Percentiles rank a stretch among this genome's conserved stretches.
phyloP scores from a whole-genome alignment of 2,797 vertebrate genomes.

The Pipistrellus pipistrellus region DNA sequence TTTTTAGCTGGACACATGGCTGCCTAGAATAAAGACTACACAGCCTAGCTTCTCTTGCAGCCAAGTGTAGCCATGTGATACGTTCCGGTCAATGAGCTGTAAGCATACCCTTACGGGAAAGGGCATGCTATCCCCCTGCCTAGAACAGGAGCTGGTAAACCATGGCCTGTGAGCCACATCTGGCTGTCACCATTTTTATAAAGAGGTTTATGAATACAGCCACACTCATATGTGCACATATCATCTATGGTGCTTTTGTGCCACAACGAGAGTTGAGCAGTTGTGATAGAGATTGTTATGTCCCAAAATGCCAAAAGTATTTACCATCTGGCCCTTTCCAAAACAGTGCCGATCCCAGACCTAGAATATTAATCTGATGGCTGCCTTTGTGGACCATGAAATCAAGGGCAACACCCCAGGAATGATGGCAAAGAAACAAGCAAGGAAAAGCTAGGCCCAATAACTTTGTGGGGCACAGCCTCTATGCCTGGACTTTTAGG shows the following conservation, averaged over 20 bases:
- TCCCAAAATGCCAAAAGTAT: neutral
- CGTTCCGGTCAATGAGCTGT: neutral
- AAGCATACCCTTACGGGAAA: neutral
- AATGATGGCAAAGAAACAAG: neutral
- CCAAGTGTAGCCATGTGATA: neutral
- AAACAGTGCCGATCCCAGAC: neutral
- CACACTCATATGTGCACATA: neutral
- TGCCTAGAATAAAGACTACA: neutral
- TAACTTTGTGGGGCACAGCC: neutral
- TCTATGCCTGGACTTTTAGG: neutral
- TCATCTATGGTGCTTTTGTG: neutral
- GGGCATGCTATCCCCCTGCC: neutral
- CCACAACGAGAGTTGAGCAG: neutral
- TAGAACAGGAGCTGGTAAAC: neutral
- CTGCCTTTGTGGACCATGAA: accelerated
- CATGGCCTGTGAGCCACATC: neutral
- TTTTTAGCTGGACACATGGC: neutral
- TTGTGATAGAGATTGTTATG: accelerated
- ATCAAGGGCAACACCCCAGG: neutral
- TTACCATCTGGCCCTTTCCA: neutral
- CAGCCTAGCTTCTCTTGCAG: neutral
- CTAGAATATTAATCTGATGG: neutral
- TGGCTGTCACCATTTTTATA: neutral
- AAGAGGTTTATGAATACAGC: neutral
- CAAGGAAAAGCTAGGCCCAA: neutral